Percentiles rank a stretch among this genome's conserved stretches.
Evolutionary conservation across 1,140 invertebrate species (phyloP).

Genomic region (Tetramorium alpestre): DNA sequence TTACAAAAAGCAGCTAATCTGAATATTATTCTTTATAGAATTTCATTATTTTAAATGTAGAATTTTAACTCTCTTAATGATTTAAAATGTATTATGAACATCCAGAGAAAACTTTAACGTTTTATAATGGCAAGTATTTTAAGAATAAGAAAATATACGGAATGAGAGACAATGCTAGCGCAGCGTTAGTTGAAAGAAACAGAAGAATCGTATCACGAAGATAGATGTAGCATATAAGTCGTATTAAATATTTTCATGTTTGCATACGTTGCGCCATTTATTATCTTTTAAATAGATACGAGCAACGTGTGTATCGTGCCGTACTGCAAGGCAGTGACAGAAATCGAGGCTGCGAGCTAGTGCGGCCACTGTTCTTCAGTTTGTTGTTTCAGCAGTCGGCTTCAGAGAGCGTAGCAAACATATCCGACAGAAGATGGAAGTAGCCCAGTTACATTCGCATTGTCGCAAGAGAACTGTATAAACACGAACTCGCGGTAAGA

Average conservation of each 20-base stretch:
- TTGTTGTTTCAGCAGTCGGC: slow-evolving; percentile 73
- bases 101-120: neutral
- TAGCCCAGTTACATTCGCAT: slow-evolving; percentile 73
- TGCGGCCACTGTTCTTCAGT: slow-evolving; percentile 69
- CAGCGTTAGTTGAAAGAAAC: neutral
- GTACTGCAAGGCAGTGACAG: slow-evolving; percentile 60
- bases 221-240: slow-evolving; percentile 55
- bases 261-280: slow-evolving; percentile 38
- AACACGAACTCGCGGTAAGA: slow-evolving; percentile 52
- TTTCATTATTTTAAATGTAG: neutral
- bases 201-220: slow-evolving; percentile 26
- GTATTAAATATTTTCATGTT: slow-evolving; percentile 67
- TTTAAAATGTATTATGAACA: slow-evolving; percentile 1
- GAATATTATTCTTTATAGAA: neutral
- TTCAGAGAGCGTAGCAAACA: slow-evolving; percentile 72
- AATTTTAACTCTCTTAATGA: neutral
- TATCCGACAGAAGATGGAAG: slow-evolving; percentile 75
- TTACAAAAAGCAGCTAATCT: neutral
- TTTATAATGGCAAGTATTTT: slow-evolving; percentile 7
- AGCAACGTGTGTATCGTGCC: slow-evolving; percentile 56
- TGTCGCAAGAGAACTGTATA: slow-evolving; percentile 69
- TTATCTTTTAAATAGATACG: slow-evolving; percentile 66
- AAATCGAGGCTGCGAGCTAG: slow-evolving; percentile 63
- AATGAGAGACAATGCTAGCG: neutral
- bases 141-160: slow-evolving; percentile 7